A percentile compares a stretch with the other conserved stretches of the same genome.
These are phyloP conservation scores for Pectinophora gossypiella DNA, from an alignment of 1,140 invertebrate genomes.

Conservation along the genomic window DNA sequence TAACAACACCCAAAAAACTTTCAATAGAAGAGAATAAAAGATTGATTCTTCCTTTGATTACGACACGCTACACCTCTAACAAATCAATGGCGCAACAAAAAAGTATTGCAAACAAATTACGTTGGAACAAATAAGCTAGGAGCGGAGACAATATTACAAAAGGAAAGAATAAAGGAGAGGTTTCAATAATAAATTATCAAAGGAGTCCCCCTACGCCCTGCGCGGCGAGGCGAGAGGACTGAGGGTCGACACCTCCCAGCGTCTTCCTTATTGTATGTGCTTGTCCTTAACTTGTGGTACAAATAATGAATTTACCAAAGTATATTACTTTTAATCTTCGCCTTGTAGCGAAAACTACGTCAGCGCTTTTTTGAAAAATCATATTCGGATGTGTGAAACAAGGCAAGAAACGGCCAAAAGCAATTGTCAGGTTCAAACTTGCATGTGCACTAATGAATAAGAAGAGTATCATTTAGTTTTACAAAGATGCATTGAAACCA, in stretches of 20 bases:
- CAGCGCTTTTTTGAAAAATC: constrained; percentile 28
- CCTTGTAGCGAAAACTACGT: constrained; percentile 2
- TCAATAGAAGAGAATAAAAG: not conserved
- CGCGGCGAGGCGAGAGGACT: constrained; percentile 36
- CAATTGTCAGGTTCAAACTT: not conserved
- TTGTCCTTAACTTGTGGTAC: constrained; percentile 24
- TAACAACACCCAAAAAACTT: not conserved
- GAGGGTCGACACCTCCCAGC: constrained; percentile 40
- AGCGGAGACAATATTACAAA: constrained; percentile 63
- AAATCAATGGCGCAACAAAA: constrained; percentile 4
- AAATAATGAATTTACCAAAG: constrained; percentile 11
- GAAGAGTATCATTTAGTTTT: too few species aligned
- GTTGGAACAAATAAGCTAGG: constrained; percentile 39
- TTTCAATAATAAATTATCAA: constrained; percentile 72
- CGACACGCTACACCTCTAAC: not conserved
- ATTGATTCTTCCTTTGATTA: not conserved
- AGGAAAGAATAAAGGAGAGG: constrained; percentile 55
- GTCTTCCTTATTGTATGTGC: constrained; percentile 42
- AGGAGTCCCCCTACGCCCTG: constrained; percentile 30
- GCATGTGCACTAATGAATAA: too few species aligned
- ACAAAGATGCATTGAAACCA: too few species aligned
- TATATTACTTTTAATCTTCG: too few species aligned
- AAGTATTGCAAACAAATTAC: constrained; percentile 12
- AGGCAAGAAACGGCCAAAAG: constrained; percentile 33
- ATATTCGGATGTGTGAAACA: constrained; percentile 46